phyloP scores from a whole-genome alignment of 2,113 vertebrate genomes.

The Pomatorhinus ruficollis region DNA sequence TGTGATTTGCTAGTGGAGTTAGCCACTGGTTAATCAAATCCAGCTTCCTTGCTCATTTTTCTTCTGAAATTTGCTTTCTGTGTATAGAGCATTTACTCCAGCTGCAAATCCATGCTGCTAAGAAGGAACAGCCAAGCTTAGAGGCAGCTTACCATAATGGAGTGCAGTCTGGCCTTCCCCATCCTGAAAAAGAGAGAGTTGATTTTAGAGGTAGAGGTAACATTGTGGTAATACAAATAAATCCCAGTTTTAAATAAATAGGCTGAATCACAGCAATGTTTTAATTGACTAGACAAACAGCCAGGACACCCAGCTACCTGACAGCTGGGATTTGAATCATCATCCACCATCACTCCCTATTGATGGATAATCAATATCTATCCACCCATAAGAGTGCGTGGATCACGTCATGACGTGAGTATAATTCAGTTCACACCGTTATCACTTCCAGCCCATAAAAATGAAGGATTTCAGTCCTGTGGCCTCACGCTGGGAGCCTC shows the following conservation, averaged over 20 bases:
- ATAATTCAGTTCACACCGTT: slow-evolving; percentile 9
- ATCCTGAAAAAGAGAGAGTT: slow-evolving; percentile 82
- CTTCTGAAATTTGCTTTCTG: background rate
- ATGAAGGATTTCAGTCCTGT: background rate
- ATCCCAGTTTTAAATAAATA: background rate
- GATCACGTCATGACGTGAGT: background rate
- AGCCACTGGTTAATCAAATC: background rate
- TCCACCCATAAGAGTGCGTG: background rate
- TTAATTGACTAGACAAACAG: slow-evolving; percentile 10
- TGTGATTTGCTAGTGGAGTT: background rate
- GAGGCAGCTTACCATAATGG: slow-evolving; percentile 91
- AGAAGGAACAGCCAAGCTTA: background rate
- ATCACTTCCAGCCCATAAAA: slow-evolving; percentile 36
- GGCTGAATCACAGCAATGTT: background rate
- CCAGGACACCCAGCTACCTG: background rate
- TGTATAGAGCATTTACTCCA: background rate
- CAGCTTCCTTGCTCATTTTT: background rate
- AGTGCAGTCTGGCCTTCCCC: slow-evolving; percentile 96
- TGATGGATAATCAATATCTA: slow-evolving; percentile 16
- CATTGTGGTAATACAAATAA: background rate
- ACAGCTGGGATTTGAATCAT: slow-evolving; percentile 1
- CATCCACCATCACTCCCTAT: background rate
- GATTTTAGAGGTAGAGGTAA: slow-evolving; percentile 31
- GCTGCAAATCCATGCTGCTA: background rate
- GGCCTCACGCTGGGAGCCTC: background rate